Evolutionary conservation across 2,113 vertebrate species (phyloP), one percentile per base, ranked within the genome.

Genomic region (Ammospiza nelsoni): DNA sequence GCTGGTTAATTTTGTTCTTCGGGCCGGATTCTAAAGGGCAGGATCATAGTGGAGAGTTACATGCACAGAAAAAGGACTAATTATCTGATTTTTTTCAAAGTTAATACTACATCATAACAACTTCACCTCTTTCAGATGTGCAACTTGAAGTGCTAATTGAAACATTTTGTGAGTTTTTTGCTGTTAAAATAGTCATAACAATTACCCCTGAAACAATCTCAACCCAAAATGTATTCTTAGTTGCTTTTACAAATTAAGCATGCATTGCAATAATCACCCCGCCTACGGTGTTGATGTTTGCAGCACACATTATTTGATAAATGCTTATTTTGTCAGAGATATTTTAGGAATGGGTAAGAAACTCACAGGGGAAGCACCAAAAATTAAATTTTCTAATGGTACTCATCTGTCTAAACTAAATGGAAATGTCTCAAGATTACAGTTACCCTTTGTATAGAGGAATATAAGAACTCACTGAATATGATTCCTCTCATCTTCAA

Each of bases 231-330:
- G 5, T 5, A 41, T 48, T 80, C 19, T 51, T 29, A 31, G 12
- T 23, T 58, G 16, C 7, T 83, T 87, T 85, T 55, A n/a, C 8
- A 48, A 65, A 44, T 61, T 33, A 76, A 48, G 10, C 6, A 24
- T 6, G 3, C 10, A 11, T 28, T 2, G 0, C 19, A 35, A 39
- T 25, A 80, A 57, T 24, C 10, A 25, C 8, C 14, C n/a, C 1
- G 0, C 15, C 67, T 33, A 68, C 4, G 22, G 8, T 29, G 15
- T 52, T 51, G 41, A 76, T 9, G 58, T 52, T 69, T 41, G 5
- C 44, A 63, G 11, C 16, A 49, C 20, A 52, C 5, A 29, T 14
- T 9, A 31, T 61, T 61, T 55, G 31, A 49, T 25, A 61, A 69
- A 68, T 23, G 9, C 4, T 72, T 76, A 12, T 24, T 86, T 57